phyloP scores from a whole-genome alignment of 2,888 invertebrate species.

The Microplitis manilae region DNA sequence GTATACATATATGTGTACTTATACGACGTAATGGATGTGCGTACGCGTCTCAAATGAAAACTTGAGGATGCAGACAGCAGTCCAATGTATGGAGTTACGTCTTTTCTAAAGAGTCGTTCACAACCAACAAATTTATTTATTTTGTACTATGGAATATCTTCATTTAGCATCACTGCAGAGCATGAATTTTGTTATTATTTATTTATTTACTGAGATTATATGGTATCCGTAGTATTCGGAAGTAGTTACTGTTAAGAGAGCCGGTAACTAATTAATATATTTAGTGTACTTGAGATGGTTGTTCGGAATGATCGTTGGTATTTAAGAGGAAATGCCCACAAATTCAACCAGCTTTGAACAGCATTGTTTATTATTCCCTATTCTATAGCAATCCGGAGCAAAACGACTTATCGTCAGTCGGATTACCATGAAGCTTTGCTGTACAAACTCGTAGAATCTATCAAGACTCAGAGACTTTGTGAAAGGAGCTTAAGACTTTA shows the following conservation, averaged over 20 bases:
- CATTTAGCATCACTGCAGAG: neutral
- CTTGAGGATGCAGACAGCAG: neutral
- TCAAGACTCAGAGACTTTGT: slow-evolving; percentile 50
- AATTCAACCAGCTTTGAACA: slow-evolving; percentile 3
- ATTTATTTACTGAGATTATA: neutral
- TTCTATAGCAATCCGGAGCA: slow-evolving; percentile 27
- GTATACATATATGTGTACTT: neutral
- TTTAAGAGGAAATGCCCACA: neutral
- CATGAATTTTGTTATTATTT: neutral
- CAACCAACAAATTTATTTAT: neutral
- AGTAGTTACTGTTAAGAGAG: no score
- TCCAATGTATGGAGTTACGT: neutral
- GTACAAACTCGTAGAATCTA: slow-evolving; percentile 39
- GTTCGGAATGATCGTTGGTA: neutral
- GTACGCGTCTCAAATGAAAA: neutral
- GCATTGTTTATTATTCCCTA: slow-evolving; percentile 32
- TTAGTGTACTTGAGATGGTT: neutral
- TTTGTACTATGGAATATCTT: neutral
- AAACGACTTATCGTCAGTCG: slow-evolving; percentile 49
- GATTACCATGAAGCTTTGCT: slow-evolving; percentile 39
- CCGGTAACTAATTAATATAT: no score
- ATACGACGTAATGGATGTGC: neutral
- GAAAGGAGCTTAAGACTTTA: slow-evolving; percentile 56
- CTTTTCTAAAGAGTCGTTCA: neutral
- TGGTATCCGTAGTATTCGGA: no score